Conservation (phyloP, 2,888 invertebrate species). For the Macropis europaea region DNA sequence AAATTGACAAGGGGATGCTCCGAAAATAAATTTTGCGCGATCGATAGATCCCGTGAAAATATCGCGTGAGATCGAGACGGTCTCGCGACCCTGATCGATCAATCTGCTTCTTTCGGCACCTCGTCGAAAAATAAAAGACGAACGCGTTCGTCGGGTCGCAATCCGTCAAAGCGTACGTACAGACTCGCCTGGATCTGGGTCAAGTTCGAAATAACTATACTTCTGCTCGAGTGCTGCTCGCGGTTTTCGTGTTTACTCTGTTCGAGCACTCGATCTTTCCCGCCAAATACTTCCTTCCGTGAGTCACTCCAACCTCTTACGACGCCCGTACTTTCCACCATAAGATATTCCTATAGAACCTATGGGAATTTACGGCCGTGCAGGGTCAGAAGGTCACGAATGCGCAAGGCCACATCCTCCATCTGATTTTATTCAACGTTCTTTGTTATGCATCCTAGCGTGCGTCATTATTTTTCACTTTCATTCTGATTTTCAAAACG, state of each 20-base stretch:
- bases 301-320: too few species aligned
- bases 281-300: not conserved
- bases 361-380: too few species aligned
- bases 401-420: too few species aligned
- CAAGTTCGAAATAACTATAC: slow-evolving; percentile 72
- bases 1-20: too few species aligned
- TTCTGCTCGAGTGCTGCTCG: slow-evolving; percentile 1
- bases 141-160: not conserved
- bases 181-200: slow-evolving; percentile 62
- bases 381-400: too few species aligned
- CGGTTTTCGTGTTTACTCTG: slow-evolving; percentile 20
- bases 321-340: too few species aligned
- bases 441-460: too few species aligned
- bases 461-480: too few species aligned
- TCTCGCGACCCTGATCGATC: slow-evolving; percentile 46
- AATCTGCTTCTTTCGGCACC: slow-evolving; percentile 47
- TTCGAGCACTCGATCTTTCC: not conserved
- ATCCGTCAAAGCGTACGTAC: slow-evolving; percentile 46
- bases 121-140: slow-evolving; percentile 1
- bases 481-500: too few species aligned
- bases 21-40: slow-evolving; percentile 41
- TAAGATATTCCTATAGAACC: too few species aligned
- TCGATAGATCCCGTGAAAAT: slow-evolving; percentile 11
- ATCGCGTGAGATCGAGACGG: slow-evolving; percentile 29
- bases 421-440: too few species aligned